Evolutionary conservation across 23 tunicate species (phyloP).

Genomic region (Styela clava): DNA sequence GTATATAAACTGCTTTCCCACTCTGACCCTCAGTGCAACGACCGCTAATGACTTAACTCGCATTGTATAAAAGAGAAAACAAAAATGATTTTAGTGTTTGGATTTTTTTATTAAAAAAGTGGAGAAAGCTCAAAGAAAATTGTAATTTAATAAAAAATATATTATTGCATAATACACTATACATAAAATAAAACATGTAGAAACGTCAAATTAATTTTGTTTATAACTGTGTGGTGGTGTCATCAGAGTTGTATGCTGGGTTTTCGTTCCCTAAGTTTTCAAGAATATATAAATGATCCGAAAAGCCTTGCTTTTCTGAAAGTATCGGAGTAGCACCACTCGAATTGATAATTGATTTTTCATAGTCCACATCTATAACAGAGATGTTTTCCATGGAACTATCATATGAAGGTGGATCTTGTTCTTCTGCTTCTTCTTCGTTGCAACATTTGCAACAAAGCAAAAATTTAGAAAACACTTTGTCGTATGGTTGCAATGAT

Average conservation of each 20-base stretch:
- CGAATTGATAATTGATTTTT: background rate
- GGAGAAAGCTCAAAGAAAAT: background rate
- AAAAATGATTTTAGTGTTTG: background rate
- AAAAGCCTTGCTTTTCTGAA: background rate
- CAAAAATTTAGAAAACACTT: constrained; percentile 27
- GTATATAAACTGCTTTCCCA: too few relatives aligned
- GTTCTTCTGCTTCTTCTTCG: background rate
- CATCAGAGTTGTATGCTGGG: background rate
- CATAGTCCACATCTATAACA: background rate
- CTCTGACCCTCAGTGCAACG: too few relatives aligned
- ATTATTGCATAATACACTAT: background rate
- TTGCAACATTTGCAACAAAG: constrained; percentile 70
- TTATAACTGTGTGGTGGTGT: background rate
- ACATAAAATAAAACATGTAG: background rate
- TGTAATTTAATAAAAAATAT: background rate
- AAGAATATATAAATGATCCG: background rate
- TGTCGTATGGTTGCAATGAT: constrained; percentile 78
- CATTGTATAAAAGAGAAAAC: too few relatives aligned
- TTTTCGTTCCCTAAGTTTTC: background rate
- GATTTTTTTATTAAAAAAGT: too few relatives aligned
- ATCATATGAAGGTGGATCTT: background rate
- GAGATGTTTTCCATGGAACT: background rate
- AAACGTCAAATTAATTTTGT: too few relatives aligned
- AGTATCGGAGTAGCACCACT: background rate
- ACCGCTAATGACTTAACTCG: too few relatives aligned